Percentiles rank a stretch among this genome's conserved stretches.
Conservation (phyloP, 1,140 invertebrate genomes). For the Caenorhabditis latens region DNA sequence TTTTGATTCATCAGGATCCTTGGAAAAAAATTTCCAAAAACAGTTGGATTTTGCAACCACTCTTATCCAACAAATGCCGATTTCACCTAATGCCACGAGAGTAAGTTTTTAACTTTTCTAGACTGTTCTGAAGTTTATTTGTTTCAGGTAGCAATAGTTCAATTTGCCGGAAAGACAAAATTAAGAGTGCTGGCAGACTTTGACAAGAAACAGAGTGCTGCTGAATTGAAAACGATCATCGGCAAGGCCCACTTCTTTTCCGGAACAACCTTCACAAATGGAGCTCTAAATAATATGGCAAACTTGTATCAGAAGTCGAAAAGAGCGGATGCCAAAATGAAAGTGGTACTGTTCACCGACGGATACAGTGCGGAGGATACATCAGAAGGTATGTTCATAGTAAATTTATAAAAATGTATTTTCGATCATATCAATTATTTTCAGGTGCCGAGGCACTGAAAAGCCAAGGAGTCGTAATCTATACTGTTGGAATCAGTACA, state of each 20-base stretch:
- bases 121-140: not conserved
- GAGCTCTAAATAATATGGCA: conserved; percentile 15
- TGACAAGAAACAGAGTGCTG: not conserved
- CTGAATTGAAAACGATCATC: not conserved
- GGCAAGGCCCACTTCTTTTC: not conserved
- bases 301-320: not conserved
- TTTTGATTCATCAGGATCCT: conserved; percentile 54
- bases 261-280: conserved; percentile 52
- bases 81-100: not conserved
- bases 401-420: not conserved
- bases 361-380: conserved; percentile 46
- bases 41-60: conserved; percentile 6
- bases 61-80: conserved; percentile 5
- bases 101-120: not conserved
- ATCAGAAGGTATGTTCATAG: conserved; percentile 14
- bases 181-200: not conserved
- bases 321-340: not conserved
- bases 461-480: not conserved
- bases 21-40: conserved; percentile 40
- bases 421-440: not conserved
- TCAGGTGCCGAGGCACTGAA: conserved; percentile 1
- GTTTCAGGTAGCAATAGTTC: conserved; percentile 27
- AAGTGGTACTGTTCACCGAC: conserved; percentile 36
- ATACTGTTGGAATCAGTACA: conserved; percentile 31
- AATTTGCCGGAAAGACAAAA: conserved; percentile 37